These are phyloP conservation scores for Opisthograptis luteolata DNA, from an alignment of 2,888 invertebrate genomes.

Conservation along the genomic window DNA sequence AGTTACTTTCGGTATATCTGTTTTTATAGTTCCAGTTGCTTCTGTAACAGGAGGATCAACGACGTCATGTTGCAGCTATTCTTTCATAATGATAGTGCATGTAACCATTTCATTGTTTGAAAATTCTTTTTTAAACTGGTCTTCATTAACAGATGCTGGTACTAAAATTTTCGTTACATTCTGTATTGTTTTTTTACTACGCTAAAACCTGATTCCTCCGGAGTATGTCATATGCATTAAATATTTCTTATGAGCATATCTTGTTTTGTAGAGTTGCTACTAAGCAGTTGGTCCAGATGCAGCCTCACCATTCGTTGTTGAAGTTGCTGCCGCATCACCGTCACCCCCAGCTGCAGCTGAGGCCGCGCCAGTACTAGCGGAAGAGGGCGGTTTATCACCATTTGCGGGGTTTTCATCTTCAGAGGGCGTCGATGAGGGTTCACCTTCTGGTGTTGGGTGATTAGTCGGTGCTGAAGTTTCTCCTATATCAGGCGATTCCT, in stretches of 20 bases:
- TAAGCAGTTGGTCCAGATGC: background rate
- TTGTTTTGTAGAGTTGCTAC: too few species aligned
- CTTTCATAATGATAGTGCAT: background rate
- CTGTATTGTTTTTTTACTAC: background rate
- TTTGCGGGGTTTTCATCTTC: background rate
- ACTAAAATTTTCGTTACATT: too few species aligned
- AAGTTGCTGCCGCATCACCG: background rate
- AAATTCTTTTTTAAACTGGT: background rate
- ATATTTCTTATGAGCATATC: background rate
- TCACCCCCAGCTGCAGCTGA: background rate
- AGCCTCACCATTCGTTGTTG: background rate
- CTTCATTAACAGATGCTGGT: background rate
- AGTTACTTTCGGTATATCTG: background rate
- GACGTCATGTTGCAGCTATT: slow-evolving; percentile 5
- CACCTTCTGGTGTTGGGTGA: background rate
- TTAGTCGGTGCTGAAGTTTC: background rate
- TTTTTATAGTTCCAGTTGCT: background rate
- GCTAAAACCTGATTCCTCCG: background rate
- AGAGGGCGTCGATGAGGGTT: background rate
- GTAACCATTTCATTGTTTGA: too few species aligned
- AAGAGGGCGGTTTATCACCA: background rate
- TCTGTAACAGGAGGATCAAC: slow-evolving; percentile 24
- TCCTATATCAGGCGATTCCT: background rate
- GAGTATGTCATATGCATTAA: background rate
- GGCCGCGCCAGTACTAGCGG: background rate